phyloP scores from a whole-genome alignment of 2,113 vertebrate species.

The Lethenteron reissneri region DNA sequence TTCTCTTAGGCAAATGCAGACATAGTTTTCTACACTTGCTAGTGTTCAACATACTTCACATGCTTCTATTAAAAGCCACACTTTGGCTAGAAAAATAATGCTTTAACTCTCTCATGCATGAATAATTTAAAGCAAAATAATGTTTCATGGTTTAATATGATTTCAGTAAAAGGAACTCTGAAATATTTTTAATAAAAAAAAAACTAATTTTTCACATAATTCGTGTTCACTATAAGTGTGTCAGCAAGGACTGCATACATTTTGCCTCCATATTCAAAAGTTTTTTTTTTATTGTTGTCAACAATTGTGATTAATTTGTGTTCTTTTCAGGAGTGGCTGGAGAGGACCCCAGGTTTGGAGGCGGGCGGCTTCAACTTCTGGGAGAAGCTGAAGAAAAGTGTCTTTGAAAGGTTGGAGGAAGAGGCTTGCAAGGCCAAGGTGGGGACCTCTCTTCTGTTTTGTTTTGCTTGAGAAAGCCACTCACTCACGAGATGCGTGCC shows the following conservation, averaged over 20 bases:
- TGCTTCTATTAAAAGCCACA: no score
- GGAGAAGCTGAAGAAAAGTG: constrained; percentile 53
- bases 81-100: no score
- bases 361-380: constrained; percentile 75
- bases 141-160: no score
- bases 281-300: constrained; percentile 4
- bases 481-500: no score
- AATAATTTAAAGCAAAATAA: no score
- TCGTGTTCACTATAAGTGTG: neutral
- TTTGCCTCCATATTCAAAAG: constrained; percentile 3
- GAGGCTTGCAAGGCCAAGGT: constrained; percentile 50
- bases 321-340: constrained; percentile 58
- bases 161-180: neutral
- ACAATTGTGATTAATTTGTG: neutral
- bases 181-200: no score
- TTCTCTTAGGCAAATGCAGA: no score
- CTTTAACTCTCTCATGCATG: no score
- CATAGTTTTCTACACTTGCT: no score
- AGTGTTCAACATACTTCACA: no score
- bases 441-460: constrained; percentile 5
- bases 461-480: no score
- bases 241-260: neutral
- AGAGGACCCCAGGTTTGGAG: constrained; percentile 74
- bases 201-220: neutral
- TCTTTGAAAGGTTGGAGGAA: constrained; percentile 37